A percentile compares a stretch with the other conserved stretches of the same genome.
Conservation (phyloP, 2,797 vertebrate genomes). For the Sphenopsis melanotis region DNA sequence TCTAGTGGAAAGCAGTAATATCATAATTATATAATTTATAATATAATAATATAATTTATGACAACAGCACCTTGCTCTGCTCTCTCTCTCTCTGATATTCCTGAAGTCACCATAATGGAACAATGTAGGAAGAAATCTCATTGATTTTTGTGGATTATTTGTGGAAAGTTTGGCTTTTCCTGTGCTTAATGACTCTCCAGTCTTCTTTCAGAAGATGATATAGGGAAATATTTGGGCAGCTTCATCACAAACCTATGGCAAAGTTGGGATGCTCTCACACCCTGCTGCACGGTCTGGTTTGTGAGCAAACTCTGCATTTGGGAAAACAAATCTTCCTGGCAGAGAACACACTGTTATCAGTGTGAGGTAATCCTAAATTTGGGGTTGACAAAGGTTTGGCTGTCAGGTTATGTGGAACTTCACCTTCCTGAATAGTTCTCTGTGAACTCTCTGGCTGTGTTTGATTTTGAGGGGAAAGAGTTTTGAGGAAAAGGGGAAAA, state of each 20-base stretch:
- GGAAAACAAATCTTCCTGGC: not conserved
- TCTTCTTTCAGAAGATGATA: not conserved
- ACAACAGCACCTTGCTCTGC: not conserved
- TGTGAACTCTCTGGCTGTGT: not conserved
- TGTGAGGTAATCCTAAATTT: not conserved
- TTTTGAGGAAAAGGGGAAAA: not conserved
- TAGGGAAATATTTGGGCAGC: not conserved
- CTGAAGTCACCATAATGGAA: not conserved
- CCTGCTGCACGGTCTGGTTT: accelerated
- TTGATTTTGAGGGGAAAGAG: not conserved
- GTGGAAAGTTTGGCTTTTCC: not conserved
- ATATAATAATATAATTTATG: not conserved
- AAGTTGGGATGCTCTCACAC: not conserved
- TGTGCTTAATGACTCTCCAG: not conserved
- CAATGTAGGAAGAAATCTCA: not conserved
- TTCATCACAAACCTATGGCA: not conserved
- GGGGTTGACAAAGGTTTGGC: not conserved
- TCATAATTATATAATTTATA: not conserved
- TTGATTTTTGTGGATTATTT: not conserved
- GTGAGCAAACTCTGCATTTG: not conserved
- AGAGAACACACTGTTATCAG: not conserved
- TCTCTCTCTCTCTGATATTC: not conserved
- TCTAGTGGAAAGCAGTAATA: not conserved
- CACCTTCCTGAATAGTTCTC: not conserved
- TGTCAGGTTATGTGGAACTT: not conserved